A percentile compares a stretch with the other conserved stretches of the same genome.
phyloP scores from a whole-genome alignment of 2,113 vertebrate genomes.

The Zapornia atra region DNA sequence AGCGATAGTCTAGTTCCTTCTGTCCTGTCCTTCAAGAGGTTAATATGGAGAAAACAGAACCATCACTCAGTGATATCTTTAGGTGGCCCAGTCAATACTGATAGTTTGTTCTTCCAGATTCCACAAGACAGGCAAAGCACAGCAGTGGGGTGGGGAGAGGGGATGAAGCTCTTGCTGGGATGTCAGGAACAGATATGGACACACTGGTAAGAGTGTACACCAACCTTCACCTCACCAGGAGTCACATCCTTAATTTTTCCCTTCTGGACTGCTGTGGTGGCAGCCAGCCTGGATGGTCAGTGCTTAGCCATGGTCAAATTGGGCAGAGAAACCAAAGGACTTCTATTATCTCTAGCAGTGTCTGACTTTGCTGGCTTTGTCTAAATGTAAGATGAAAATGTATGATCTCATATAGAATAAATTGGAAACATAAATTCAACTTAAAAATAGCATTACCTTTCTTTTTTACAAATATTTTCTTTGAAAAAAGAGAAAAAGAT shows the following conservation, averaged over 20 bases:
- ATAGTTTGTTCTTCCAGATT: background rate
- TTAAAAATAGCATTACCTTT: background rate
- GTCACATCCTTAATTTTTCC: background rate
- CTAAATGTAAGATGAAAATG: background rate
- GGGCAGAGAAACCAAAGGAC: background rate
- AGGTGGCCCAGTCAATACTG: background rate
- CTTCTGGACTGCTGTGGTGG: background rate
- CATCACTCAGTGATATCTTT: background rate
- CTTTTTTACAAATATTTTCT: background rate
- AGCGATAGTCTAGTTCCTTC: background rate
- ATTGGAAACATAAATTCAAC: background rate
- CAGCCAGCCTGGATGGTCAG: background rate
- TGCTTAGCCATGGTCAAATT: background rate
- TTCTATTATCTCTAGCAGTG: background rate
- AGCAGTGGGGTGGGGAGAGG: background rate
- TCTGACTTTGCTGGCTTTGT: background rate
- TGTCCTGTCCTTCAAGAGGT: background rate
- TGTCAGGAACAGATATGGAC: background rate
- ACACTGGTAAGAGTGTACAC: background rate
- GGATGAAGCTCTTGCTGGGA: background rate
- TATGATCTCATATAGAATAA: background rate
- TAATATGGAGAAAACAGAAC: background rate
- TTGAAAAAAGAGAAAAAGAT: background rate
- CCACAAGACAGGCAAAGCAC: background rate
- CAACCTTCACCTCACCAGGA: background rate